These are phyloP conservation scores for Rhimphoctona megacephalus DNA, from an alignment of 2,888 invertebrate genomes.

Conservation along the genomic window DNA sequence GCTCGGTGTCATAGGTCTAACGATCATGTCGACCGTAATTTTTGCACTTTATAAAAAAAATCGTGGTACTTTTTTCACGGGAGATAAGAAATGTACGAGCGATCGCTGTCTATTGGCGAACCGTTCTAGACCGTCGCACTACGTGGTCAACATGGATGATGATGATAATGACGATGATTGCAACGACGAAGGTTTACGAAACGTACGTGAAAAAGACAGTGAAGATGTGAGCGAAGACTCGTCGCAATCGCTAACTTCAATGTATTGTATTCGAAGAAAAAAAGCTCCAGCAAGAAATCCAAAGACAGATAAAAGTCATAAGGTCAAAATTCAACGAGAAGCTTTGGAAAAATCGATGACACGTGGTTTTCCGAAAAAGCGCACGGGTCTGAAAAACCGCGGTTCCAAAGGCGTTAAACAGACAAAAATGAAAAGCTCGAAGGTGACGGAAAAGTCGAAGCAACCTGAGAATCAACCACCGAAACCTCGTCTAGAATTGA, in stretches of 20 bases:
- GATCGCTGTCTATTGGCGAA: conserved; percentile 58
- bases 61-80: conserved; percentile 30
- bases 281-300: neutral
- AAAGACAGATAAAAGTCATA: neutral
- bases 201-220: neutral
- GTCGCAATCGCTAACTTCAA: conserved; percentile 23
- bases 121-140: conserved; percentile 3
- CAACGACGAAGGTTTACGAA: neutral
- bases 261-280: conserved; percentile 28
- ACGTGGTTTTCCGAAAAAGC: conserved; percentile 40
- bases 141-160: neutral
- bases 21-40: conserved; percentile 62
- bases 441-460: conserved; percentile 26
- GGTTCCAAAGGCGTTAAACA: conserved; percentile 25
- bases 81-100: conserved; percentile 32
- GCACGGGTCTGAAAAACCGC: conserved; percentile 5
- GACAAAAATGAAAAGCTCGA: conserved; percentile 23
- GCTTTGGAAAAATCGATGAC: conserved; percentile 23
- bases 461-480: neutral
- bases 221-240: neutral
- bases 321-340: neutral
- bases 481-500: conserved; percentile 29
- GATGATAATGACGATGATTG: neutral
- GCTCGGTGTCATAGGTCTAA: conserved; percentile 61
- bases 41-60: conserved; percentile 68